Conservation (phyloP, 2,888 invertebrate species). For the Trissolcus brochymenae region DNA sequence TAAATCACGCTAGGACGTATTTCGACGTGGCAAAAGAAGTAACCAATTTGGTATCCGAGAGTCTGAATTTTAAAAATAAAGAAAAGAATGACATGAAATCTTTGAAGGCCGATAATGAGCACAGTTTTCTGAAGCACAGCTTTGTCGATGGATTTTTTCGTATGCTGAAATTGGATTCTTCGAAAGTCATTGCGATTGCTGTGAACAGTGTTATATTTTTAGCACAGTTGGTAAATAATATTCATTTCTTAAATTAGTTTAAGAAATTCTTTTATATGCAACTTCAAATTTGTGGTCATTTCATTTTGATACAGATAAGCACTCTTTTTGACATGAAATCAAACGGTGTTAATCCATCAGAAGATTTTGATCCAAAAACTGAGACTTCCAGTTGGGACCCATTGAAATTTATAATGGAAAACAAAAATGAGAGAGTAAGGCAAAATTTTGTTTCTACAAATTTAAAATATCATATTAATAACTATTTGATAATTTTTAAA, state of each 20-base stretch:
- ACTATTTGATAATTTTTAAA: background rate
- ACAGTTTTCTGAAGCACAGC: slow-evolving; percentile 55
- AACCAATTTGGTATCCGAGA: slow-evolving; percentile 80
- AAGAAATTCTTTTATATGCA: background rate
- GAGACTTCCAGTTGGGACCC: slow-evolving; percentile 70
- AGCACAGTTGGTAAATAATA: slow-evolving; percentile 84
- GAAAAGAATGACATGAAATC: slow-evolving; percentile 63
- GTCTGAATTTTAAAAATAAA: slow-evolving; percentile 74
- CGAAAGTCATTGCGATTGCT: slow-evolving; percentile 87
- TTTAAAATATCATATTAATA: no score
- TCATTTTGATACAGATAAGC: slow-evolving; percentile 79
- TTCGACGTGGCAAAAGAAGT: slow-evolving; percentile 79
- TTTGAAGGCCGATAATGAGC: slow-evolving; percentile 67
- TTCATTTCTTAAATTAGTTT: background rate
- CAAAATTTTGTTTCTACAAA: no score
- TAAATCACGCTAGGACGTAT: slow-evolving; percentile 77
- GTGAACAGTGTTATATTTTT: slow-evolving; percentile 89
- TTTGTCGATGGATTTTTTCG: slow-evolving; percentile 80
- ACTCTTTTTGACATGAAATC: slow-evolving; percentile 77
- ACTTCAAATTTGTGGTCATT: background rate
- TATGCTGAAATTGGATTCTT: slow-evolving; percentile 85
- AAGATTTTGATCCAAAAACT: slow-evolving; percentile 64
- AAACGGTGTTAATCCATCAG: slow-evolving; percentile 67
- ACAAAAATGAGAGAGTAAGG: slow-evolving; percentile 79
- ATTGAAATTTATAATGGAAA: slow-evolving; percentile 82